These are phyloP conservation scores for Heliconius congener DNA, from an alignment of 1,140 invertebrate species.

Conservation along the genomic window DNA sequence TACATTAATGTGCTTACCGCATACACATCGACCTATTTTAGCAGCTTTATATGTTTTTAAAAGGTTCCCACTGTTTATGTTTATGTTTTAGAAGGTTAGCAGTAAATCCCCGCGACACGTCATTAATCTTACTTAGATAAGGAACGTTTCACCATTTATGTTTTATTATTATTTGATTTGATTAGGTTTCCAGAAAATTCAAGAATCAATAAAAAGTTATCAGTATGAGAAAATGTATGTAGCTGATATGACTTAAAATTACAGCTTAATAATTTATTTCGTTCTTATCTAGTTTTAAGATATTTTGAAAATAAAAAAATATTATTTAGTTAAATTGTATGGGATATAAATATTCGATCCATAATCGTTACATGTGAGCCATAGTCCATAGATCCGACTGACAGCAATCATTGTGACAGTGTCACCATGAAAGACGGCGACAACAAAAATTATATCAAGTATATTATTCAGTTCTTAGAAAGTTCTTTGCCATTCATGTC, in stretches of 20 bases:
- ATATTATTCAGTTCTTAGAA: not conserved
- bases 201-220: no score
- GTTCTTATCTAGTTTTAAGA: no score
- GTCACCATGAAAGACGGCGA: not conserved
- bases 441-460: not conserved
- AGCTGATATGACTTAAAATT: not conserved
- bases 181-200: not conserved
- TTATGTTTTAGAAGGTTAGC: not conserved
- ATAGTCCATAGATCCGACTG: no score
- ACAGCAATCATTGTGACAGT: not conserved
- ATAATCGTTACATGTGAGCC: no score
- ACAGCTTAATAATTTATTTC: not conserved
- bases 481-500: not conserved
- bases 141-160: not conserved
- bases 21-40: not conserved
- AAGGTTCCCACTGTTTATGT: not conserved
- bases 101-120: not conserved
- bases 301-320: no score
- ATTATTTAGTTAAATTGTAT: no score
- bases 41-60: not conserved
- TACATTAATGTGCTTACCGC: no score
- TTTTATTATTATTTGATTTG: not conserved
- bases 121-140: conserved; percentile 7
- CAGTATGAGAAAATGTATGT: not conserved
- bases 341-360: no score